Conservation (phyloP, 1,140 invertebrate genomes). For the Tetramorium alpestre region DNA sequence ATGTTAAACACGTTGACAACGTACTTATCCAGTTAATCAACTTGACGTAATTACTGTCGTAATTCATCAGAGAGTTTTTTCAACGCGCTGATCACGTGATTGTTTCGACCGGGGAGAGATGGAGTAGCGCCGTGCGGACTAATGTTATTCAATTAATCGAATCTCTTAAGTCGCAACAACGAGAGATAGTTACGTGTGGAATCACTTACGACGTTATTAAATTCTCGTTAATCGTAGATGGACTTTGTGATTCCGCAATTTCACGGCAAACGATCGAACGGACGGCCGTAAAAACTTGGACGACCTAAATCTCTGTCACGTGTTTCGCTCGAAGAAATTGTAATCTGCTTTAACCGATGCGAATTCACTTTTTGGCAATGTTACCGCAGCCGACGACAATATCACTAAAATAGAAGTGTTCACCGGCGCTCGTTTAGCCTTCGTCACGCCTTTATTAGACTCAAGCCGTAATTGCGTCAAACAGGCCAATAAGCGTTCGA, state of each 20-base stretch:
- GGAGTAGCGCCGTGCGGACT: neutral
- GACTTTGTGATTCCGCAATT: neutral
- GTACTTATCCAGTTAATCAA: conserved; percentile 24
- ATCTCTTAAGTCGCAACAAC: neutral
- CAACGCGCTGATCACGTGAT: neutral
- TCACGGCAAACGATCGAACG: neutral
- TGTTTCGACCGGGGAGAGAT: neutral
- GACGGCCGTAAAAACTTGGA: neutral
- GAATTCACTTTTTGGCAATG: conserved; percentile 52
- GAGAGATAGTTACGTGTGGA: neutral
- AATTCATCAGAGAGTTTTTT: neutral
- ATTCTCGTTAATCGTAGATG: neutral
- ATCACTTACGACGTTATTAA: neutral
- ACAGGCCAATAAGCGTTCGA: neutral
- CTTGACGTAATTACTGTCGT: conserved; percentile 16
- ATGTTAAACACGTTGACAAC: neutral
- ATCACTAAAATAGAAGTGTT: conserved; percentile 47
- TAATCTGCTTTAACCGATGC: conserved; percentile 14
- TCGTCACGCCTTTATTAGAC: conserved; percentile 29
- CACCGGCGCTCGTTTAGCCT: neutral
- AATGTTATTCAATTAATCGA: neutral
- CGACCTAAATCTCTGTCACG: conserved; percentile 6
- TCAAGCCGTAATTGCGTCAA: neutral
- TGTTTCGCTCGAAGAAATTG: neutral
- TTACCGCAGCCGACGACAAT: conserved; percentile 5